Percentiles rank a stretch among this genome's conserved stretches.
Conservation (phyloP, 2,113 vertebrate species). For the Ageneiosus marmoratus region DNA sequence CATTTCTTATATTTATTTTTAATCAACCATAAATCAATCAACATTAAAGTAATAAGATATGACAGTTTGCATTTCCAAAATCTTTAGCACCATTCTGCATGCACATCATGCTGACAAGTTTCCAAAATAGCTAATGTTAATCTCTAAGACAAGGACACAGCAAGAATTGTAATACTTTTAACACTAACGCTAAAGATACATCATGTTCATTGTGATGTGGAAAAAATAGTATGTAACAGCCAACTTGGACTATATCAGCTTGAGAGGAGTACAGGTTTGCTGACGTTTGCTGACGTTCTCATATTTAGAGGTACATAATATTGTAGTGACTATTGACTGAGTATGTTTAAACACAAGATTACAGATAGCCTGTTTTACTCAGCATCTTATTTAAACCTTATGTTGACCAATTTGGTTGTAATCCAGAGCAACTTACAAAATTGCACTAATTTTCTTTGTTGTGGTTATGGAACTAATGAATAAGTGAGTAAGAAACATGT, state of each 20-base stretch:
- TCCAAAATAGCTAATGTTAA: not conserved
- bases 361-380: not conserved
- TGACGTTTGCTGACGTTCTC: not conserved
- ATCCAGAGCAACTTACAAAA: too few species aligned
- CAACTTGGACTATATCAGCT: not conserved
- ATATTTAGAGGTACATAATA: not conserved
- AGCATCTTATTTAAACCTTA: not conserved
- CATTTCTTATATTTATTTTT: not conserved
- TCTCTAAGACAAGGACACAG: not conserved
- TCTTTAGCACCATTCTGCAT: not conserved
- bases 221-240: not conserved
- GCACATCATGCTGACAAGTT: not conserved
- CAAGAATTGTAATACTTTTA: not conserved
- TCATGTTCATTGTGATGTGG: not conserved
- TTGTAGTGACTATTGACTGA: not conserved
- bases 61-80: not conserved
- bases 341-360: not conserved
- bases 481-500: not conserved
- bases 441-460: not conserved
- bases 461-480: not conserved
- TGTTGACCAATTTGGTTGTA: not conserved
- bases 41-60: not conserved
- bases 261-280: not conserved
- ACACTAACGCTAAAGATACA: not conserved
- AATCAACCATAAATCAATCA: not conserved